Evolutionary conservation across 2,888 invertebrate genomes (phyloP).

Genomic region (Schizaphis graminum): DNA sequence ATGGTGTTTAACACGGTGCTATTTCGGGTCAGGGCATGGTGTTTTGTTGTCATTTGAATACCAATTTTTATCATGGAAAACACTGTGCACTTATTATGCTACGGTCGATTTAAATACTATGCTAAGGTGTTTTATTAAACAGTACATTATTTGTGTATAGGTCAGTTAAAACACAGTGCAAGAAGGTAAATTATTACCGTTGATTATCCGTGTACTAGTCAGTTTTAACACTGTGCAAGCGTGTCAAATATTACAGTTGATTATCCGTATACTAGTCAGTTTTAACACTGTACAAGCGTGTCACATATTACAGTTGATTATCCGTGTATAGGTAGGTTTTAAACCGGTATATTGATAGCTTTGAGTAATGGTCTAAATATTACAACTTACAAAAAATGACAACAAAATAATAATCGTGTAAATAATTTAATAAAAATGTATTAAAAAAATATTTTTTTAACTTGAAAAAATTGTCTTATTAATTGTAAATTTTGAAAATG

Average conservation of each 20-base stretch:
- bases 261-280: neutral
- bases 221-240: neutral
- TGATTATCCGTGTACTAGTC: neutral
- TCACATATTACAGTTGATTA: fast-evolving
- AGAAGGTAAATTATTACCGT: neutral
- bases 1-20: too few species aligned
- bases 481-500: too few species aligned
- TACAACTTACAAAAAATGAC: too few species aligned
- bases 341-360: too few species aligned
- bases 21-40: too few species aligned
- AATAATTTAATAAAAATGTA: fast-evolving
- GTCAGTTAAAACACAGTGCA: neutral
- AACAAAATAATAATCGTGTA: fast-evolving
- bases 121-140: neutral
- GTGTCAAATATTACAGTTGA: neutral
- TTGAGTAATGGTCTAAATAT: too few species aligned
- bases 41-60: neutral
- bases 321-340: too few species aligned
- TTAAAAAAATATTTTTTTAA: too few species aligned
- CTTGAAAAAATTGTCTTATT: too few species aligned
- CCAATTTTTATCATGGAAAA: neutral
- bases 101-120: neutral
- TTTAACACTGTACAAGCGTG: fast-evolving
- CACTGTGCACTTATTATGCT: neutral
- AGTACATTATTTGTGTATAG: neutral